These are phyloP conservation scores for Gonocerus acuteangulatus DNA, from an alignment of 2,888 invertebrate genomes.

Conservation along the genomic window DNA sequence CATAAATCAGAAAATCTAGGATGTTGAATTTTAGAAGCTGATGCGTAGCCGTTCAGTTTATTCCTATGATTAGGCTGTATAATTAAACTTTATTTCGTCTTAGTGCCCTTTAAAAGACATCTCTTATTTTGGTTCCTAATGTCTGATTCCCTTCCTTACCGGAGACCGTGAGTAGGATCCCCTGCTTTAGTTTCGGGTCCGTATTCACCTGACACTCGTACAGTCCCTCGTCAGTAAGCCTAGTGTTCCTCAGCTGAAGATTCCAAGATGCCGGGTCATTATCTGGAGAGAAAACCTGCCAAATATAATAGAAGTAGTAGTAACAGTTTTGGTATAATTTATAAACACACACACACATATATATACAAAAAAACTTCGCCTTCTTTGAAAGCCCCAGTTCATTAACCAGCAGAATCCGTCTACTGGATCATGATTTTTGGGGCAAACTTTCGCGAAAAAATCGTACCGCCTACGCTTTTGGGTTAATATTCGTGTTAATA, in stretches of 20 bases:
- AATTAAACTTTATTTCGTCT: too few relatives aligned
- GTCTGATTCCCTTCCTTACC: slow-evolving; percentile 48
- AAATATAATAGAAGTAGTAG: background rate
- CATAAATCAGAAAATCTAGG: too few relatives aligned
- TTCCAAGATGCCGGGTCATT: slow-evolving; percentile 51
- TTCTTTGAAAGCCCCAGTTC: background rate
- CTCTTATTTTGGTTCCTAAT: too few relatives aligned
- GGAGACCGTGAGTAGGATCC: slow-evolving; percentile 55
- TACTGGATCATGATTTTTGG: too few relatives aligned
- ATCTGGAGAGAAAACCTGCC: slow-evolving; percentile 39
- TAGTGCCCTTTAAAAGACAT: too few relatives aligned
- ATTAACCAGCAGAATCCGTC: too few relatives aligned
- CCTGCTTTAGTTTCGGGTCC: slow-evolving; percentile 64
- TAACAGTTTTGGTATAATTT: background rate
- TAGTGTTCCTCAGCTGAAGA: slow-evolving; percentile 54
- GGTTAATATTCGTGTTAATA: too few relatives aligned
- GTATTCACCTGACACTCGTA: slow-evolving; percentile 71
- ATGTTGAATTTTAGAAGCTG: too few relatives aligned
- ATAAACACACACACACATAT: too few relatives aligned
- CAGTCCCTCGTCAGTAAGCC: slow-evolving; percentile 54
- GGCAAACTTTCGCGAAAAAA: background rate
- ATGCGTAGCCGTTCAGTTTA: too few relatives aligned
- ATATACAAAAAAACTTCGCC: background rate
- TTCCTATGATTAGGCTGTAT: too few relatives aligned
- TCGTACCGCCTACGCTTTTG: too few relatives aligned